These are phyloP conservation scores for Meloidogyne hapla DNA, from an alignment of 1,140 invertebrate genomes.

Conservation along the genomic window DNA sequence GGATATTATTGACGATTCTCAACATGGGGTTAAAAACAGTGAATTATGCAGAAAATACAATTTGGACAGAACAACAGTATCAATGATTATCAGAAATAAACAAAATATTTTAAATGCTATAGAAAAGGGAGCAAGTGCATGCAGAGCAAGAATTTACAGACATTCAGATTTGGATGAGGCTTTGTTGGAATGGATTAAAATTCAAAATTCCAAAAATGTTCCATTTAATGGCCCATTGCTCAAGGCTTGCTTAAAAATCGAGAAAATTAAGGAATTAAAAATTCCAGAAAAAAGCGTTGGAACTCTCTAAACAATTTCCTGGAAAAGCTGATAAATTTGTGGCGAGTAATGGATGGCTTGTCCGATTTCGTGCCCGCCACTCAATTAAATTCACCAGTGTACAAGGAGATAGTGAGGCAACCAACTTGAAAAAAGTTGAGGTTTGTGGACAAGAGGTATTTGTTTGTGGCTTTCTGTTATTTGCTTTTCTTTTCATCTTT, in stretches of 20 bases:
- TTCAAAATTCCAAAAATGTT: neutral
- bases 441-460: neutral
- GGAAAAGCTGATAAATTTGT: neutral
- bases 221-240: neutral
- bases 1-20: neutral
- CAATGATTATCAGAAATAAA: neutral
- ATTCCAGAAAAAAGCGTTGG: neutral
- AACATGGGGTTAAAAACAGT: neutral
- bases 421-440: neutral
- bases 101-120: neutral
- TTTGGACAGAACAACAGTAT: neutral
- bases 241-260: neutral
- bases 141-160: neutral
- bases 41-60: constrained; percentile 1
- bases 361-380: neutral
- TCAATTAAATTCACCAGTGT: neutral
- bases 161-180: neutral
- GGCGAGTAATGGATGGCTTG: neutral
- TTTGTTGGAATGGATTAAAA: neutral
- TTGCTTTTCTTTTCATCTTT: too few relatives aligned
- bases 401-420: neutral
- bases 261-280: neutral
- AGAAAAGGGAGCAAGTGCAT: neutral
- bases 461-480: neutral
- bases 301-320: neutral